Conservation (phyloP, 2,797 vertebrate species). For the Poecilia picta region DNA sequence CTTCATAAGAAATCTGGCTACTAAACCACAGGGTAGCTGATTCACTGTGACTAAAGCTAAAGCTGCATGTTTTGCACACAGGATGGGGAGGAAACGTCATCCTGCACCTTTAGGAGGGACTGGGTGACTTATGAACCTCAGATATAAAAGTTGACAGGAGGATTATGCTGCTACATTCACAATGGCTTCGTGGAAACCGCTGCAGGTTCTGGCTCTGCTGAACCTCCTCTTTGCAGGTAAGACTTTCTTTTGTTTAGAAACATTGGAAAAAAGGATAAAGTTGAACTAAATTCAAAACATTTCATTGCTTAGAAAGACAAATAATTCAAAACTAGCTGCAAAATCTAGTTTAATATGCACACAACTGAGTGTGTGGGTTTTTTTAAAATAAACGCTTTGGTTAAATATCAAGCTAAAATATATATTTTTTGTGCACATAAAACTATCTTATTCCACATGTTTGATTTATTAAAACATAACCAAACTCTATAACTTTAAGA, state of each 20-base stretch:
- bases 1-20: neutral
- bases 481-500: neutral
- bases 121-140: neutral
- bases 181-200: conserved; percentile 49
- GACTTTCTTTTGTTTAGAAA: conserved; percentile 2
- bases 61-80: neutral
- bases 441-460: neutral
- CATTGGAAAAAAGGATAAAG: neutral
- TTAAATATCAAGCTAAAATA: neutral
- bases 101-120: neutral
- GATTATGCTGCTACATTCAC: conserved; percentile 14
- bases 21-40: neutral
- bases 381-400: neutral
- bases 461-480: neutral
- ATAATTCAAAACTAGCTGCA: neutral
- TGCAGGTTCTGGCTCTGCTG: conserved; percentile 15
- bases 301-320: neutral
- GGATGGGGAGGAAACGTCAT: neutral
- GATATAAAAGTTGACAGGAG: neutral
- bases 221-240: conserved; percentile 53
- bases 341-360: neutral
- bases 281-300: neutral
- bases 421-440: neutral
- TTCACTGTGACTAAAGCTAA: neutral
- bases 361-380: neutral